phyloP scores from a whole-genome alignment of 2,888 invertebrate genomes.

The Agonopterix alstromeriana region DNA sequence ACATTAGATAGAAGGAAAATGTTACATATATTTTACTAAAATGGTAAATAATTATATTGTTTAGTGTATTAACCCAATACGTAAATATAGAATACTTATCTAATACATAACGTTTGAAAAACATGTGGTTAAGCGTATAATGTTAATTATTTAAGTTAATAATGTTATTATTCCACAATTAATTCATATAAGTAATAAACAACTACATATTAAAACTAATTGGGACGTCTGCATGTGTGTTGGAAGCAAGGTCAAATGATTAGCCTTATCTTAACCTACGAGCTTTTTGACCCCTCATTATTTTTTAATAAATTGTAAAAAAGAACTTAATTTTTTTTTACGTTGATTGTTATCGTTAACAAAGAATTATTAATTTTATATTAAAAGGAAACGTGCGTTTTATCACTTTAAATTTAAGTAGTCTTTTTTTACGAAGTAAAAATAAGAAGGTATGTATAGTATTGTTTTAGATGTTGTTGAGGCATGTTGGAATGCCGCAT shows the following conservation, averaged over 20 bases:
- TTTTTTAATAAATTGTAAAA: conserved; percentile 14
- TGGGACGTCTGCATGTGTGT: conserved; percentile 5
- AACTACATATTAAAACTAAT: conserved; percentile 9
- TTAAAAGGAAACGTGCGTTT: too few species aligned
- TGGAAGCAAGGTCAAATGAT: conserved; percentile 8
- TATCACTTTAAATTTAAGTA: too few species aligned
- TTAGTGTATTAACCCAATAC: conserved; percentile 5
- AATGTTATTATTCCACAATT: conserved; percentile 14
- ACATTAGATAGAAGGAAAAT: too few species aligned
- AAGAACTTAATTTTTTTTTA: too few species aligned
- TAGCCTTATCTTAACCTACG: conserved; percentile 19
- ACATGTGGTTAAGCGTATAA: neutral
- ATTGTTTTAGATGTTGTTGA: too few species aligned
- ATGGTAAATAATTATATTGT: neutral
- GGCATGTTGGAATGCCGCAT: too few species aligned
- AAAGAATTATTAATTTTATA: too few species aligned
- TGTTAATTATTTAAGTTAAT: conserved; percentile 2
- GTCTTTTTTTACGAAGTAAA: too few species aligned
- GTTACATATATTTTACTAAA: too few species aligned
- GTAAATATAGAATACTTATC: conserved; percentile 4
- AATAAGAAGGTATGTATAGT: too few species aligned
- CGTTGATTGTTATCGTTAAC: too few species aligned
- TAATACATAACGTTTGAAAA: neutral
- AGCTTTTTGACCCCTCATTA: conserved; percentile 20
- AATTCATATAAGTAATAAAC: conserved; percentile 5